These are phyloP conservation scores for Orbicella faveolata DNA, from an alignment of 64 coral and sea anemone genomes.

Conservation along the genomic window DNA sequence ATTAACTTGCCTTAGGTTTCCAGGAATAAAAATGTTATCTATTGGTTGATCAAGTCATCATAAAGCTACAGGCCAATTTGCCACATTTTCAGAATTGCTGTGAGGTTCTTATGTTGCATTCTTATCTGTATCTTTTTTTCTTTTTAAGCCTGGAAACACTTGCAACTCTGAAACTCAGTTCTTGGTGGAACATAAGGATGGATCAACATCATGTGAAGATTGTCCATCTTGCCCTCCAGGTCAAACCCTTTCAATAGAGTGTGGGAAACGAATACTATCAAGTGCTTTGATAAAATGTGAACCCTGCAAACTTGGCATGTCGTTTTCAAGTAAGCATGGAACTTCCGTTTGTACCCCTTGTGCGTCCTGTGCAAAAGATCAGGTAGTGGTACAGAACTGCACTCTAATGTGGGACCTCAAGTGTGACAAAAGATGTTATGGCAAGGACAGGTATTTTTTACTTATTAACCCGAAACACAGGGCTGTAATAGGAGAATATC, in stretches of 20 bases:
- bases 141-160: not conserved
- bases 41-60: too few species aligned
- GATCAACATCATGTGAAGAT: not conserved
- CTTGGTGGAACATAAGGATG: not conserved
- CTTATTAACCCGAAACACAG: not conserved
- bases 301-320: not conserved
- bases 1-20: too few species aligned
- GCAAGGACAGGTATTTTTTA: not conserved
- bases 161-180: not conserved
- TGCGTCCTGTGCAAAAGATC: not conserved
- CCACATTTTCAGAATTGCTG: too few species aligned
- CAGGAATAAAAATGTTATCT: too few species aligned
- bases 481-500: not conserved
- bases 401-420: not conserved
- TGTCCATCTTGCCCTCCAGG: slow-evolving; percentile 13
- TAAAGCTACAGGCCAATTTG: too few species aligned
- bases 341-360: not conserved
- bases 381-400: not conserved
- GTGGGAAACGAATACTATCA: not conserved
- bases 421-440: not conserved
- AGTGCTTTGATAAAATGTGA: not conserved
- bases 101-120: too few species aligned
- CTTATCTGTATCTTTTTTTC: not conserved
- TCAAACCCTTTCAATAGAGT: not conserved
- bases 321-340: not conserved